phyloP scores from a whole-genome alignment of 2,797 vertebrate genomes.

The Rhinichthys osculus region DNA sequence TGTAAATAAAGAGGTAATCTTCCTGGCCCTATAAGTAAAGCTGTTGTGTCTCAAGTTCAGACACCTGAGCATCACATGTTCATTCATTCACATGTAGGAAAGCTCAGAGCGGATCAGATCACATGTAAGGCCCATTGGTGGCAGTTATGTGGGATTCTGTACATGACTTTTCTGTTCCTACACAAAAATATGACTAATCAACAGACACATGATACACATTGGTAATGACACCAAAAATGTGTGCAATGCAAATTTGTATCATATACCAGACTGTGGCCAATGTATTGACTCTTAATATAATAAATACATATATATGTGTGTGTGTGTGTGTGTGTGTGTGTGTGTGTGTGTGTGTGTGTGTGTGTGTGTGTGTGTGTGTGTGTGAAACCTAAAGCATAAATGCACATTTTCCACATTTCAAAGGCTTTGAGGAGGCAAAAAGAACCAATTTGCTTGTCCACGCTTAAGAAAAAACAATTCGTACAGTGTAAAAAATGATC shows the following conservation, averaged over 20 bases:
- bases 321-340: too few species aligned
- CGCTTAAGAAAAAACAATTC: neutral
- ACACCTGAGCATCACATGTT: conserved; percentile 31
- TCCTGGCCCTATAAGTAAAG: neutral
- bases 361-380: too few species aligned
- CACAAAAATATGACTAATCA: neutral
- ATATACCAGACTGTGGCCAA: neutral
- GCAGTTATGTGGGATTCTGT: neutral
- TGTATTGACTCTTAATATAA: neutral
- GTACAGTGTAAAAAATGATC: too few species aligned
- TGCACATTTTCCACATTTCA: neutral
- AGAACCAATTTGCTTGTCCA: neutral
- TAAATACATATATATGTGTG: too few species aligned
- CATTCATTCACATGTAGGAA: conserved; percentile 9
- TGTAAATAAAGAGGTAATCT: neutral
- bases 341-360: too few species aligned
- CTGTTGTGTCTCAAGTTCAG: conserved; percentile 1
- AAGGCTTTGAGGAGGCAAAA: neutral
- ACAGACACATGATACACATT: neutral
- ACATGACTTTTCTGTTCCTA: neutral
- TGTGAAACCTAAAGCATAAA: neutral
- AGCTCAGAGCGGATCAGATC: neutral
- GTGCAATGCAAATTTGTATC: neutral
- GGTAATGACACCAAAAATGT: neutral
- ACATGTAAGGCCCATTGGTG: conserved; percentile 1